These are phyloP conservation scores for Enteromius trimaculatus DNA, from an alignment of 2,797 vertebrate species.

Conservation along the genomic window DNA sequence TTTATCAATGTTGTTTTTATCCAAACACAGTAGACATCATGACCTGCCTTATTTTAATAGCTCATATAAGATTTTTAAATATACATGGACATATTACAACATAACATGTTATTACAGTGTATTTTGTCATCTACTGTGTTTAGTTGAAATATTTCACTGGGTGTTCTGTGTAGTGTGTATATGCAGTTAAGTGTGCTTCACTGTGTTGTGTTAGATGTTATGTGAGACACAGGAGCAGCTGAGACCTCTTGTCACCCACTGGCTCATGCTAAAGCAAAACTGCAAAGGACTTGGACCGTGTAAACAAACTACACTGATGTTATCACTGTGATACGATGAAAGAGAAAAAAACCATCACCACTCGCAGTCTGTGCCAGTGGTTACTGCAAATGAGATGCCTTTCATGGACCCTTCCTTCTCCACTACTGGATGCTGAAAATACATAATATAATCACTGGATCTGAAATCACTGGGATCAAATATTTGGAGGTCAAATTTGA, in stretches of 20 bases:
- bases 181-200: slow-evolving; percentile 19
- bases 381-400: slow-evolving; percentile 17
- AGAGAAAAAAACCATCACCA: background rate
- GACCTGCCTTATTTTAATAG: slow-evolving; percentile 70
- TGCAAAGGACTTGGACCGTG: background rate
- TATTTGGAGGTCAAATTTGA: background rate
- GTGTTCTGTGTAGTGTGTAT: background rate
- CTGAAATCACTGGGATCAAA: slow-evolving; percentile 8
- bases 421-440: background rate
- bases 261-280: background rate
- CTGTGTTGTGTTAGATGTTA: slow-evolving; percentile 18
- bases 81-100: slow-evolving; percentile 16
- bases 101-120: slow-evolving; percentile 10
- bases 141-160: slow-evolving; percentile 24
- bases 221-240: slow-evolving; percentile 10
- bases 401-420: slow-evolving; percentile 1
- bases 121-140: slow-evolving; percentile 16
- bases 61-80: slow-evolving; percentile 46
- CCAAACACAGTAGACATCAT: slow-evolving; percentile 53
- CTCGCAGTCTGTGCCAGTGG: background rate
- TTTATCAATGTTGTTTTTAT: slow-evolving; percentile 40
- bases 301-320: background rate
- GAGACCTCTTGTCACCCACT: background rate
- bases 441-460: slow-evolving; percentile 27
- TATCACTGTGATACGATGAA: background rate